Percentiles rank a stretch among this genome's conserved stretches.
These are phyloP conservation scores for Sarcophaga subvicina DNA, from an alignment of 2,888 invertebrate species.

Conservation along the genomic window DNA sequence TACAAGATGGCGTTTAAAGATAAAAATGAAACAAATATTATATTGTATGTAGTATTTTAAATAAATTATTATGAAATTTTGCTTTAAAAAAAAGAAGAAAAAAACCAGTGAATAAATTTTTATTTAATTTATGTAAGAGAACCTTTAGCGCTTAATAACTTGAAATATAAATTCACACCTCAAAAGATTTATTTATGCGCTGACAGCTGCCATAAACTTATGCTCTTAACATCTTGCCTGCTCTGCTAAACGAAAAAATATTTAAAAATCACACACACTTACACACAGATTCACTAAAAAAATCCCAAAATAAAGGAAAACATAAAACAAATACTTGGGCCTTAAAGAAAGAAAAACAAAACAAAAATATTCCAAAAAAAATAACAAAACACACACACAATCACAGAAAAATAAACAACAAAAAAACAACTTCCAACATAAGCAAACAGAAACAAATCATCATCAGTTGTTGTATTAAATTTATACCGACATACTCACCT, in stretches of 20 bases:
- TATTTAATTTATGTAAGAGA: constrained; percentile 49
- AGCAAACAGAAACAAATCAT: background rate
- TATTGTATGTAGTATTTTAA: background rate
- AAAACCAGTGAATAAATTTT: background rate
- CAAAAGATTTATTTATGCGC: constrained; percentile 70
- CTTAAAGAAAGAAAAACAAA: constrained; percentile 1
- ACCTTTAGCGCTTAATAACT: background rate
- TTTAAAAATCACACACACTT: background rate
- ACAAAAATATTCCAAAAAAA: background rate
- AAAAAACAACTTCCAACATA: background rate
- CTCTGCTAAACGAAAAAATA: background rate
- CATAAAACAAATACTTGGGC: background rate
- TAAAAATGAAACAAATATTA: constrained; percentile 47
- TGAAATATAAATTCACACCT: constrained; percentile 68
- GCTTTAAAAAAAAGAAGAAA: background rate
- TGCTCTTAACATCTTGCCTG: background rate
- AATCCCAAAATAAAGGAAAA: background rate
- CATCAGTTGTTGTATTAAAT: background rate
- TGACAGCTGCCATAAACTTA: constrained; percentile 68
- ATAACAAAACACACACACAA: background rate
- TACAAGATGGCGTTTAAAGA: constrained; percentile 68
- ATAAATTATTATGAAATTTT: constrained; percentile 13
- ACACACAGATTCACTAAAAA: background rate
- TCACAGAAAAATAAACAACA: background rate
- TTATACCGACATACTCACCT: constrained; percentile 11